phyloP scores from a whole-genome alignment of 2,797 vertebrate species.

The Telmatherina bonti region DNA sequence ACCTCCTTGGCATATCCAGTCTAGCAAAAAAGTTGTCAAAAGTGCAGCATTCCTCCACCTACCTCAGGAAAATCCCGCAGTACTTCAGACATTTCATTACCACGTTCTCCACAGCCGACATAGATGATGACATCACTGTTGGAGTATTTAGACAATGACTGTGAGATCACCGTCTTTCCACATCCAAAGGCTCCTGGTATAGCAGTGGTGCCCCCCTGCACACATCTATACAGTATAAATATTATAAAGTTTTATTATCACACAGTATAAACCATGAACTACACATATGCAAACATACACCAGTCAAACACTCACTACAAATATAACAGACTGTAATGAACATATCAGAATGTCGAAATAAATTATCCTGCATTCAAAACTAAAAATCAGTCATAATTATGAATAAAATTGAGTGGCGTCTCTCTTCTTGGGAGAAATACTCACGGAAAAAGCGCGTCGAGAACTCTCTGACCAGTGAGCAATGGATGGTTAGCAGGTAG shows the following conservation, averaged over 20 bases:
- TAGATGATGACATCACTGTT: constrained; percentile 99
- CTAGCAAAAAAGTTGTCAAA: background rate
- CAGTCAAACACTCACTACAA: background rate
- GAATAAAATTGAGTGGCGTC: background rate
- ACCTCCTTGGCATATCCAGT: background rate
- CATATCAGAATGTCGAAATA: background rate
- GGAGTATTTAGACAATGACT: constrained; percentile 98
- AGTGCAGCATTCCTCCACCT: background rate
- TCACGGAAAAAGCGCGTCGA: constrained; percentile 95
- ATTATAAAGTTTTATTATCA: background rate
- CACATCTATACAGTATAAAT: constrained; percentile 84
- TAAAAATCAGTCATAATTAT: background rate
- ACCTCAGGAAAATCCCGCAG: constrained; percentile 91
- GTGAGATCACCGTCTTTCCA: constrained; percentile 98
- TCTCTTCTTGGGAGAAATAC: constrained; percentile 41
- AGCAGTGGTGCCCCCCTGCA: constrained; percentile 98
- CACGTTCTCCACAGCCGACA: constrained; percentile 97
- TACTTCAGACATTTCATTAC: constrained; percentile 99
- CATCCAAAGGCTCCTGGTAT: constrained; percentile 99
- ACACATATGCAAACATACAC: background rate
- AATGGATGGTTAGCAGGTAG: constrained; percentile 95
- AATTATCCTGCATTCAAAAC: background rate
- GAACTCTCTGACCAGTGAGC: constrained; percentile 80
- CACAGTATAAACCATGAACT: background rate
- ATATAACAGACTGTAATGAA: background rate